Conservation (phyloP, 2,888 invertebrate species). For the Flexamia atlantica region DNA sequence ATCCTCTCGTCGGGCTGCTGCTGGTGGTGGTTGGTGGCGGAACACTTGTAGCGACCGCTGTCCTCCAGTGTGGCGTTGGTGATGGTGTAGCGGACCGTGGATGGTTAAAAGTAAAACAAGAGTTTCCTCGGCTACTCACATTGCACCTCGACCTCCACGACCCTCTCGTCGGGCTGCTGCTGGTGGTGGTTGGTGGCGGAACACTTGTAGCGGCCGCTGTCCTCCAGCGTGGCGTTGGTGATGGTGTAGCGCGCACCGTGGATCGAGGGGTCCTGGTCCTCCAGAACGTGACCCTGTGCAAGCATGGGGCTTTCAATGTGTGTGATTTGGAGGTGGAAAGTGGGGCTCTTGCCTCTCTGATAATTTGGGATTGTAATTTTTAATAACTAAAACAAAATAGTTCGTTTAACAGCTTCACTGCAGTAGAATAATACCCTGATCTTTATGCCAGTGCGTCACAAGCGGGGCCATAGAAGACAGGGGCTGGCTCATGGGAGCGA, state of each 20-base stretch:
- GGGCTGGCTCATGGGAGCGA: too few relatives aligned
- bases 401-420: too few relatives aligned
- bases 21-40: slow-evolving; percentile 74
- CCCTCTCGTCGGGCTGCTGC: slow-evolving; percentile 35
- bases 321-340: too few relatives aligned
- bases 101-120: too few relatives aligned
- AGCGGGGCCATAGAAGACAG: too few relatives aligned
- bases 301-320: too few relatives aligned
- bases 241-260: slow-evolving; percentile 34
- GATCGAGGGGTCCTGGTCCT: slow-evolving; percentile 22
- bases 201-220: slow-evolving; percentile 76
- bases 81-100: slow-evolving; percentile 29
- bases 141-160: slow-evolving; percentile 14
- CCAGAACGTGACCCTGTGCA: slow-evolving; percentile 29
- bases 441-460: too few relatives aligned
- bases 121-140: too few relatives aligned
- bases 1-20: slow-evolving; percentile 46
- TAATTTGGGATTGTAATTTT: too few relatives aligned
- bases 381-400: too few relatives aligned
- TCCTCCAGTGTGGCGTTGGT: slow-evolving; percentile 70
- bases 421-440: too few relatives aligned
- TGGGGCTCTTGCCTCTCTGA: too few relatives aligned
- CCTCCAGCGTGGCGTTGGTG: slow-evolving; percentile 66
- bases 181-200: slow-evolving; percentile 74
- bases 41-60: slow-evolving; percentile 75